Base-by-base conservation (phyloP, 2,888 invertebrate genomes). In the Neria commutata region DNA sequence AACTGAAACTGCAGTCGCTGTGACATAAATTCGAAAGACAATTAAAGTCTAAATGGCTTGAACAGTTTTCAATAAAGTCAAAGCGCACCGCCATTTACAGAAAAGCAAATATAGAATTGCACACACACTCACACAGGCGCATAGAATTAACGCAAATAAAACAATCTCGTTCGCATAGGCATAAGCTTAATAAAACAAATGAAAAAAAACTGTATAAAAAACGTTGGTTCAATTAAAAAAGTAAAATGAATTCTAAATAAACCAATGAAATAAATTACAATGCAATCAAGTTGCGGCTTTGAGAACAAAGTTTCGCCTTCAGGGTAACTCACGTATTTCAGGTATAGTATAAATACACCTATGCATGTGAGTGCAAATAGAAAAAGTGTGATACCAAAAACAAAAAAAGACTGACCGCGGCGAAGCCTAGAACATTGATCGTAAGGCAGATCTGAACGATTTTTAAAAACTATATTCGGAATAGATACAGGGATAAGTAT, bases 221-320 rank as follows among this genome's bases (percentile, higher is more conserved):
- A 24, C 24, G 1, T 25, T 49, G n/a, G 4, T 8, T 3, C 3
- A 16, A 24, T 24, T 25, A 49, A 49, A 21, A 48, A 17, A 6
- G 56, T 1, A 17, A 40, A 56, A 51, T 14, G 42, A 16, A 24
- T 29, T 40, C 26, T 26, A n/a, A 45, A 8, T 24, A 51, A 19
- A 42, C 11, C 14, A 50, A 57, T 37, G 47, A 16, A 55, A 55
- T 52, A 52, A 60, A 60, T 60, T 29, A 52, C 55, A 52, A 56
- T 56, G 56, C 40, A 52, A 60, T 23, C 48, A 54, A 54, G 46
- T 47, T 10, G 5, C 29, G 11, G 29, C 29, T 29, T 8, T 29
- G 34, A 52, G 2, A 5, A 34, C n/a, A 50, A 26, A 50, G 29
- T 14, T 16, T 47, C 8, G 10, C 58, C 56, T 60, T 60, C 60